A percentile compares a stretch with the other conserved stretches of the same genome.
Conservation (phyloP, 2,797 vertebrate species). For the Coreius guichenoti region DNA sequence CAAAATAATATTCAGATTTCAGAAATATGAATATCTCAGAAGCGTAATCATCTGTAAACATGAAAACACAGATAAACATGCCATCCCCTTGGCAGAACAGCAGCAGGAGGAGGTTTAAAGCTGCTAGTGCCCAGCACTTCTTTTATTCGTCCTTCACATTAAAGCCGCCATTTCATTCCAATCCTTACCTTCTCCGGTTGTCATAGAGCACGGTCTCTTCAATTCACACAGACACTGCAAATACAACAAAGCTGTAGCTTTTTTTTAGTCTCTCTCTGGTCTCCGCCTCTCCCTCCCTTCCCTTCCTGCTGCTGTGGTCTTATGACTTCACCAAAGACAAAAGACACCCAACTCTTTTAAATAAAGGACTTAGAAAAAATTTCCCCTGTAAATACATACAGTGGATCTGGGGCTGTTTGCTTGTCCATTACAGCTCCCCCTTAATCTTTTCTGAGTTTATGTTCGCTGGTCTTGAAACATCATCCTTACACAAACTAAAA, state of each 20-base stretch:
- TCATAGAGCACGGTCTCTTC: slow-evolving; percentile 77
- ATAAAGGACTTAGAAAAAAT: slow-evolving; percentile 12
- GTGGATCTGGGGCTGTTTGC: neutral
- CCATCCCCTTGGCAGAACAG: slow-evolving; percentile 3
- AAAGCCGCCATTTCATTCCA: slow-evolving; percentile 23
- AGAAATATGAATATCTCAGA: neutral
- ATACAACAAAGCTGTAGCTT: slow-evolving; percentile 50
- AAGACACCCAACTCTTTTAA: slow-evolving; percentile 63
- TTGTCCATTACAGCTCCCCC: neutral
- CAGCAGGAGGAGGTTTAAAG: slow-evolving; percentile 28
- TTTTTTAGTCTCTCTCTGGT: slow-evolving; percentile 39
- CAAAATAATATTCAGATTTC: neutral
- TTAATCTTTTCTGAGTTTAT: neutral
- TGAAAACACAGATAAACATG: slow-evolving; percentile 3
- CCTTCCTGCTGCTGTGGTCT: slow-evolving; percentile 65
- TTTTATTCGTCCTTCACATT: slow-evolving; percentile 44
- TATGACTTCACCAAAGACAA: slow-evolving; percentile 68
- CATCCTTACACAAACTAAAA: neutral
- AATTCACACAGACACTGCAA: slow-evolving; percentile 58
- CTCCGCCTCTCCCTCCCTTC: slow-evolving; percentile 52
- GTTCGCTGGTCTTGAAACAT: neutral
- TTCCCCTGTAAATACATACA: neutral
- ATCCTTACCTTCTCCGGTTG: slow-evolving; percentile 87
- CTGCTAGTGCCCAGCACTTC: neutral
- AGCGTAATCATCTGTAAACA: slow-evolving; percentile 5